These are phyloP conservation scores for Laticauda laticaudata DNA, from an alignment of 2,113 vertebrate genomes.

Conservation along the genomic window DNA sequence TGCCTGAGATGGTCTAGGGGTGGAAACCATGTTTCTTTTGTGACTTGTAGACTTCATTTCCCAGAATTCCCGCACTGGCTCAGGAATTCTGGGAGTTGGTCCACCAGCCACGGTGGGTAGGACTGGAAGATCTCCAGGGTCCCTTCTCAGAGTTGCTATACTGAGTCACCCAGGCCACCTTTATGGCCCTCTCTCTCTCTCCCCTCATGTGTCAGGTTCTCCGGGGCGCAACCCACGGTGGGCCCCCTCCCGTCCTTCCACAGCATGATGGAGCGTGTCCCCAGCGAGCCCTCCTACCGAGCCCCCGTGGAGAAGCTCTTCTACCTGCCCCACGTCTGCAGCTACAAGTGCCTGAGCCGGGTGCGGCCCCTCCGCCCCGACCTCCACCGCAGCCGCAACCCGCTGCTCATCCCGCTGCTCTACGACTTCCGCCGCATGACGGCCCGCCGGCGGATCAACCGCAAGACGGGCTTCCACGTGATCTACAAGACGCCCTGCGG, in stretches of 20 bases:
- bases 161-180: too few species aligned
- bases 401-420: slow-evolving; percentile 88
- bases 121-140: neutral
- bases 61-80: too few species aligned
- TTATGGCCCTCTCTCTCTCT: too few species aligned
- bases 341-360: slow-evolving; percentile 81
- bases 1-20: too few species aligned
- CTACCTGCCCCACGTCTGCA: slow-evolving; percentile 88
- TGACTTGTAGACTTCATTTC: too few species aligned
- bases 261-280: slow-evolving; percentile 74
- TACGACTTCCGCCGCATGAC: slow-evolving; percentile 97
- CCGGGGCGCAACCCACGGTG: accelerated
- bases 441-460: slow-evolving; percentile 87
- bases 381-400: slow-evolving; percentile 86
- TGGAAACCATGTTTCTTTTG: too few species aligned
- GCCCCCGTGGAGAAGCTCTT: slow-evolving; percentile 93
- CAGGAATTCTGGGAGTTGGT: too few species aligned
- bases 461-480: slow-evolving; percentile 97
- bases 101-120: too few species aligned
- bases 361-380: slow-evolving; percentile 73
- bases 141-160: too few species aligned
- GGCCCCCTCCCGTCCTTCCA: slow-evolving; percentile 27
- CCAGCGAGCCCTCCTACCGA: slow-evolving; percentile 82
- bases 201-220: accelerated
- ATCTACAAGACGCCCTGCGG: slow-evolving; percentile 95